Conservation (phyloP, 2,113 vertebrate species). For the Collichthys lucidus region DNA sequence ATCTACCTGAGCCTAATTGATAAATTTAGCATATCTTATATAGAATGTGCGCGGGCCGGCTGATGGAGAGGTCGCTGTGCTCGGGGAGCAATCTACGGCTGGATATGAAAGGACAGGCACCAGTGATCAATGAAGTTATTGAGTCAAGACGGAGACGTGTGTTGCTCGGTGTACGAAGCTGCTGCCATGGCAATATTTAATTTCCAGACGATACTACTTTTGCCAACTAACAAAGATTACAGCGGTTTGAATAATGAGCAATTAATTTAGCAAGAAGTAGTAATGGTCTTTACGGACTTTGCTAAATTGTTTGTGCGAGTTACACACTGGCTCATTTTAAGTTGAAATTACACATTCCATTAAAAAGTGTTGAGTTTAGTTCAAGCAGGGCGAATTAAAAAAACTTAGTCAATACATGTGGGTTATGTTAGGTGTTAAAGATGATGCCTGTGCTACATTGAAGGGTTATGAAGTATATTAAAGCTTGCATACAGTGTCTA, state of each 20-base stretch:
- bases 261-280: not conserved
- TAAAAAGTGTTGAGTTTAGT: not conserved
- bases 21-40: conserved; percentile 40
- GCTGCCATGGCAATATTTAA: not conserved
- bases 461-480: not conserved
- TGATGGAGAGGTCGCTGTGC: not conserved
- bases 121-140: conserved; percentile 19
- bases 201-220: not conserved
- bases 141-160: not conserved
- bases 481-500: not conserved
- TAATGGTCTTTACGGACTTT: not conserved
- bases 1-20: conserved; percentile 51
- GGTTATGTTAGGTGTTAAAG: too few relatives aligned
- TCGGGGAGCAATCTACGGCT: not conserved
- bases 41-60: not conserved
- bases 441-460: not conserved
- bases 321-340: not conserved
- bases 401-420: not conserved
- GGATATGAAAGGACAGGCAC: not conserved
- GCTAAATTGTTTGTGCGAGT: too few relatives aligned
- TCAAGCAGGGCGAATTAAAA: too few relatives aligned
- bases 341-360: not conserved
- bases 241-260: not conserved
- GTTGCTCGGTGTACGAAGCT: not conserved
- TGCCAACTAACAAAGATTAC: not conserved